phyloP scores from a whole-genome alignment of 2,888 invertebrate genomes.

The Creontiades dilutus region DNA sequence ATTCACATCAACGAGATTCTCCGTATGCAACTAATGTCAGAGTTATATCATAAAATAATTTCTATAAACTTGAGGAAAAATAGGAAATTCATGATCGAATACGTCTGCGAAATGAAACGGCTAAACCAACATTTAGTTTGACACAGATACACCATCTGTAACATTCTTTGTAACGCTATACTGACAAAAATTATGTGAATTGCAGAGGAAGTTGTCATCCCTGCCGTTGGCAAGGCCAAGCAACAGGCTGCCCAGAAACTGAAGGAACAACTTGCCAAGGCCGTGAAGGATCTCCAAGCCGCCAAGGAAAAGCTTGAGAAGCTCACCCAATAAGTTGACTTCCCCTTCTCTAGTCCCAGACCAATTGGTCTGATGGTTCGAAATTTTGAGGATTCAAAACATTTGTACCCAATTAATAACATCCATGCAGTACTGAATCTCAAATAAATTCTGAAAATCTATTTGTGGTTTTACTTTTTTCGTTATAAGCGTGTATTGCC shows the following conservation, averaged over 20 bases:
- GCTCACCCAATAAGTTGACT: neutral
- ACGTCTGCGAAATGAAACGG: no score
- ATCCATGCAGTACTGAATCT: neutral
- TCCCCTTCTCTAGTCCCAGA: neutral
- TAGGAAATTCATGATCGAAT: no score
- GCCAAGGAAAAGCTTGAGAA: constrained; percentile 1
- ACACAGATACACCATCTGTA: no score
- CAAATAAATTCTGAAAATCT: no score
- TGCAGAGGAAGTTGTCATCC: constrained; percentile 18
- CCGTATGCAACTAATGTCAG: no score
- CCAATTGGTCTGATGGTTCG: neutral
- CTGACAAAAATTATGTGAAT: neutral
- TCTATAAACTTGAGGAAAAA: neutral
- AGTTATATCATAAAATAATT: neutral
- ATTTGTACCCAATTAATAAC: neutral
- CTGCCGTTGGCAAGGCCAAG: constrained; percentile 6
- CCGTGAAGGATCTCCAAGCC: constrained; percentile 3
- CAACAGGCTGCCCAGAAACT: neutral
- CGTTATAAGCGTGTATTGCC: no score
- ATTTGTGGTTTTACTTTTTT: neutral
- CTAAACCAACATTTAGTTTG: no score
- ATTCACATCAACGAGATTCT: no score
- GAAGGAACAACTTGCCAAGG: neutral
- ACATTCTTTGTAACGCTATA: no score
- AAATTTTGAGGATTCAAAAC: neutral